These are phyloP conservation scores for Baryphthengus martii DNA, from an alignment of 2,113 vertebrate species.

Conservation along the genomic window DNA sequence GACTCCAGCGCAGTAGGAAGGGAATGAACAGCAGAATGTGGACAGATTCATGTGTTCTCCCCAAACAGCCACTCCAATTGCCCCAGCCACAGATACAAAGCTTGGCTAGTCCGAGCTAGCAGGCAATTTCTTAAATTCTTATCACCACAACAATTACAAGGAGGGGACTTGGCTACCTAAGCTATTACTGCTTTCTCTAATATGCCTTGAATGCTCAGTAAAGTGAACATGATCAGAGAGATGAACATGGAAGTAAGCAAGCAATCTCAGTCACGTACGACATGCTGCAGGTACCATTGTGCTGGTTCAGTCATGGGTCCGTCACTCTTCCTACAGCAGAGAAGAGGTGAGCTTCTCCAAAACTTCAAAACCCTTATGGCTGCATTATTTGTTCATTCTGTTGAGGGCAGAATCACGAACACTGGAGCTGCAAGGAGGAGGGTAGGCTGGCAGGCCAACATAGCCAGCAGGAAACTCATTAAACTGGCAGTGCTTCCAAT, in stretches of 20 bases:
- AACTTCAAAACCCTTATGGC: neutral
- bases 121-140: neutral
- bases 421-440: neutral
- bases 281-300: accelerated
- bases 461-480: neutral
- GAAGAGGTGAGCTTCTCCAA: neutral
- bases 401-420: neutral
- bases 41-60: neutral
- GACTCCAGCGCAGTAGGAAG: neutral
- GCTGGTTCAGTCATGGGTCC: neutral
- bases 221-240: neutral
- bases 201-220: neutral
- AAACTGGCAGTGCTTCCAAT: neutral
- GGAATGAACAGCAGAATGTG: neutral
- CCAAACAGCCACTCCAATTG: accelerated
- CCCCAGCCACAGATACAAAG: neutral
- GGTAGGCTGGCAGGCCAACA: neutral
- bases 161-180: neutral
- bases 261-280: neutral
- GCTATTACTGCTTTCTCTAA: neutral
- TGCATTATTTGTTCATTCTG: neutral
- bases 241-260: neutral
- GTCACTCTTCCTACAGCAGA: neutral
- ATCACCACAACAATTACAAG: neutral
- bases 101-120: accelerated